phyloP scores from a whole-genome alignment of 1,140 invertebrate genomes.

The Thrips palmi region DNA sequence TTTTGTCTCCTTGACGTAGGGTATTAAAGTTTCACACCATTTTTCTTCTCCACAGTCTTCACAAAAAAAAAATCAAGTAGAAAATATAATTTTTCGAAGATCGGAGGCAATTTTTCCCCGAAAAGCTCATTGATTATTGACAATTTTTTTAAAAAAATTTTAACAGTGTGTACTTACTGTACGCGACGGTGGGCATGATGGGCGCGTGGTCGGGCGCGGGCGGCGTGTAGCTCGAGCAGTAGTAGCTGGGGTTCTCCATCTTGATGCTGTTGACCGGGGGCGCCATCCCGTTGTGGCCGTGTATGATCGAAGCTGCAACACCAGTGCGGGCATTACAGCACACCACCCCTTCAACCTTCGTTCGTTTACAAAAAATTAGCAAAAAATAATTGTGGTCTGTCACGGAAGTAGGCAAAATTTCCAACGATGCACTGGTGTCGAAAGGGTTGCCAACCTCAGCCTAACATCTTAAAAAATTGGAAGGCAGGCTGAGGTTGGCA shows the following conservation, averaged over 20 bases:
- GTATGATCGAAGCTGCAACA: conserved; percentile 79
- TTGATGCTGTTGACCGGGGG: conserved; percentile 69
- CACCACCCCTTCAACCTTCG: too few species aligned
- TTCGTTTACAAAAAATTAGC: conserved; percentile 11
- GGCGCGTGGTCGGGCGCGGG: conserved; percentile 36
- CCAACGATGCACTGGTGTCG: too few species aligned
- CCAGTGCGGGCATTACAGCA: too few species aligned
- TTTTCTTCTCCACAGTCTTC: background rate
- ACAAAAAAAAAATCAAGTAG: too few species aligned
- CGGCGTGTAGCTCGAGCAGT: conserved; percentile 80
- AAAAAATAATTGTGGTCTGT: conserved; percentile 1
- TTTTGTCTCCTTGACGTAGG: background rate
- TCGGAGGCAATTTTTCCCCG: background rate
- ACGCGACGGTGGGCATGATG: conserved; percentile 36
- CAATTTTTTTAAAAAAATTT: background rate
- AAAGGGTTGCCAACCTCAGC: background rate
- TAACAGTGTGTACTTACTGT: conserved; percentile 30
- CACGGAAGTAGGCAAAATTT: conserved; percentile 1
- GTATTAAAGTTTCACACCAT: conserved; percentile 1
- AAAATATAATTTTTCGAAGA: too few species aligned
- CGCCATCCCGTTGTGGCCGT: conserved; percentile 65
- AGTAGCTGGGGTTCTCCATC: conserved; percentile 75
- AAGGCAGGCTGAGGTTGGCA: background rate
- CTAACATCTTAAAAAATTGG: background rate
- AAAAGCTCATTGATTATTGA: background rate